Percentiles rank a stretch among this genome's conserved stretches.
phyloP scores from a whole-genome alignment of 2,113 vertebrate genomes.

The Dasypus novemcinctus region DNA sequence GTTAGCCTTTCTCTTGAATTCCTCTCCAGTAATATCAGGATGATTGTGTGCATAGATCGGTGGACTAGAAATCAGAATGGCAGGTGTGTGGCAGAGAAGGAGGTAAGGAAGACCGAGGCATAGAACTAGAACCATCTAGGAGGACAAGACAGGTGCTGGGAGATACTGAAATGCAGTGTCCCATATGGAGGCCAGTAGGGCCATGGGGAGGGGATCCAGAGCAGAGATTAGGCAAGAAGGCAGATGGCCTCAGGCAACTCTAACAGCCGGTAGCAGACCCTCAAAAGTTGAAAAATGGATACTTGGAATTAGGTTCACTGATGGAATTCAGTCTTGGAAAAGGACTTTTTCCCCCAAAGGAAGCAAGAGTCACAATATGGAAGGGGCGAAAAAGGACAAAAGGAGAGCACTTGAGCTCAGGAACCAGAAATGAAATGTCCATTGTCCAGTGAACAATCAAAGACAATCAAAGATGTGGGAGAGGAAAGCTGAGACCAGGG shows the following conservation, averaged over 20 bases:
- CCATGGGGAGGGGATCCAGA: fast-evolving
- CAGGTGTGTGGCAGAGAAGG: not conserved
- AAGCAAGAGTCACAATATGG: not conserved
- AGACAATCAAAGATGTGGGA: not conserved
- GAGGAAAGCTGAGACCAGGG: not conserved
- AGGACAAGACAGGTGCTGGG: not conserved
- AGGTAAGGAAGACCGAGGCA: not conserved
- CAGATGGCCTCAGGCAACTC: too few species aligned
- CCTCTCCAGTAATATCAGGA: not conserved
- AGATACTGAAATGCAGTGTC: not conserved
- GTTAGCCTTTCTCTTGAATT: not conserved
- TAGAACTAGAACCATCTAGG: not conserved
- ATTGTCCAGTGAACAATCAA: too few species aligned
- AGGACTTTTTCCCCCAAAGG: not conserved
- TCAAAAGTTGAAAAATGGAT: not conserved
- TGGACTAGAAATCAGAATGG: not conserved
- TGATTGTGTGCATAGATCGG: not conserved
- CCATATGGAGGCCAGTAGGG: not conserved
- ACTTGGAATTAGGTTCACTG: not conserved
- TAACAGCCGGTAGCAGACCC: not conserved
- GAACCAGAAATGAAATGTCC: not conserved
- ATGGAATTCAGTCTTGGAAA: not conserved
- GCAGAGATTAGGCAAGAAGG: not conserved
- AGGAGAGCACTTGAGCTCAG: too few species aligned
- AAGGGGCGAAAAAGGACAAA: not conserved